Percentiles rank a stretch among this genome's conserved stretches.
phyloP scores from a whole-genome alignment of 2,888 invertebrate genomes.

The Campoplex nolae region DNA sequence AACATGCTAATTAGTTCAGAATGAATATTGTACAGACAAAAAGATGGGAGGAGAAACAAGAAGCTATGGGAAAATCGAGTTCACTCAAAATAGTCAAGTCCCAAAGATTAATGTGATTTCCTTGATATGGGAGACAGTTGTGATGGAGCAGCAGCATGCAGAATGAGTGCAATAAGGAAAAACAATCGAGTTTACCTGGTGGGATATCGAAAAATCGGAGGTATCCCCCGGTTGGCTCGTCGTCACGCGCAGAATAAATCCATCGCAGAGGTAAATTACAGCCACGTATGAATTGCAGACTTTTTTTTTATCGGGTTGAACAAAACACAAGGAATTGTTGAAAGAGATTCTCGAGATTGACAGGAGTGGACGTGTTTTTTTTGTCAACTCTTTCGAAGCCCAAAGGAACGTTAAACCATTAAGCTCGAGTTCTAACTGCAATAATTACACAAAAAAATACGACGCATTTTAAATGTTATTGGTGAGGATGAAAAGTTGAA shows the following conservation, averaged over 20 bases:
- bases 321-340: conserved; percentile 21
- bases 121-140: neutral
- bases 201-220: conserved; percentile 67
- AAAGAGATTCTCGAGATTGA: conserved; percentile 19
- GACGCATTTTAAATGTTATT: neutral
- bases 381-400: neutral
- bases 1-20: neutral
- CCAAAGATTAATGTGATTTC: neutral
- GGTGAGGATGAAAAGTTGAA: neutral
- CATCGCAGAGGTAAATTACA: conserved; percentile 69
- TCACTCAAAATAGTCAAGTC: neutral
- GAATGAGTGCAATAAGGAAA: neutral
- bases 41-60: neutral
- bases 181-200: conserved; percentile 69
- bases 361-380: conserved; percentile 29
- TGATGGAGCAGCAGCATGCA: neutral
- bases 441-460: conserved; percentile 26
- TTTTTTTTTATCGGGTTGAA: neutral
- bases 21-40: neutral
- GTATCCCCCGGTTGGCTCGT: conserved; percentile 67
- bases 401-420: conserved; percentile 60
- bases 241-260: conserved; percentile 75
- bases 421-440: conserved; percentile 63
- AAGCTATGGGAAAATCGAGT: neutral
- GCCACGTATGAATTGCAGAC: neutral